phyloP scores from a whole-genome alignment of 1,140 invertebrate species.

The Drosophila seguyi region DNA sequence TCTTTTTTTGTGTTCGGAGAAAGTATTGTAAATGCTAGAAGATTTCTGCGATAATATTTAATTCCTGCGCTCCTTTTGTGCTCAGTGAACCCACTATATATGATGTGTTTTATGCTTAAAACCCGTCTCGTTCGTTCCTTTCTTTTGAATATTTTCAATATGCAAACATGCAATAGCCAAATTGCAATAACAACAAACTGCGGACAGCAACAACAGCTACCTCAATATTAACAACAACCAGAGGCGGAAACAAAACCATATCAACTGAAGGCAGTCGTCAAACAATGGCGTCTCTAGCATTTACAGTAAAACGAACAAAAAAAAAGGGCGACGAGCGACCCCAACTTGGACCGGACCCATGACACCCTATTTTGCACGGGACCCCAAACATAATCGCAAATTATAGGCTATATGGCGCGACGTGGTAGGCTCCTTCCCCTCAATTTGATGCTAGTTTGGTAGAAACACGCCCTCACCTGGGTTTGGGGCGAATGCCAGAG shows the following conservation, averaged over 20 bases:
- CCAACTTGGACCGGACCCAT: constrained; percentile 9
- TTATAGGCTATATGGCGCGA: constrained; percentile 78
- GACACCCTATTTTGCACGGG: constrained; percentile 27
- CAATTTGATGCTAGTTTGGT: constrained; percentile 69
- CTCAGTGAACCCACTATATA: constrained; percentile 6
- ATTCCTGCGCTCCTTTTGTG: background rate
- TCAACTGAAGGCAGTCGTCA: constrained; percentile 32
- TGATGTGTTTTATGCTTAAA: constrained; percentile 51
- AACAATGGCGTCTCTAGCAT: constrained; percentile 40
- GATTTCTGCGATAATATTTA: background rate
- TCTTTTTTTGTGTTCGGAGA: background rate
- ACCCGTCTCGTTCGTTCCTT: constrained; percentile 37
- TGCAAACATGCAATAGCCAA: constrained; percentile 80
- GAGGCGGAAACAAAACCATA: constrained; percentile 42
- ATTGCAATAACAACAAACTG: constrained; percentile 74
- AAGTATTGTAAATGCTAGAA: fast-evolving
- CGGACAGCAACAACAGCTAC: constrained; percentile 2
- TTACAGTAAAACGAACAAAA: constrained; percentile 1
- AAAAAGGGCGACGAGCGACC: constrained; percentile 2
- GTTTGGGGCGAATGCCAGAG: constrained; percentile 12
- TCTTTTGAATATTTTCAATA: constrained; percentile 75
- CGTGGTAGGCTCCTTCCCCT: constrained; percentile 37
- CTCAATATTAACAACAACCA: background rate
- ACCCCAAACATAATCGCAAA: constrained; percentile 81
- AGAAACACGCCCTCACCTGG: constrained; percentile 21